Conservation (phyloP, 2,888 invertebrate genomes). For the Andrena trimmerana region DNA sequence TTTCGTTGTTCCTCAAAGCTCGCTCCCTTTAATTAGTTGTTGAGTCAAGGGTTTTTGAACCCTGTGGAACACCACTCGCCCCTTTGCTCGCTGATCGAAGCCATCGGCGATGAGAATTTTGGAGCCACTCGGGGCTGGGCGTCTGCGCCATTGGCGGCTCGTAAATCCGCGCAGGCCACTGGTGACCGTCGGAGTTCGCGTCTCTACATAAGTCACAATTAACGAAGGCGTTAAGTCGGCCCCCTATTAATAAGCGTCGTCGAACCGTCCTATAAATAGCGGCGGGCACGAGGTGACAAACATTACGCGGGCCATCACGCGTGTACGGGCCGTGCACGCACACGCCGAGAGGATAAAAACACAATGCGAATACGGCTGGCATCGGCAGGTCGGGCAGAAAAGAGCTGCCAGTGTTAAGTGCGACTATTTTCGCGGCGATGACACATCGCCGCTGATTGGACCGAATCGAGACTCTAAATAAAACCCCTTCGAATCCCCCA, state of each 20-base stretch:
- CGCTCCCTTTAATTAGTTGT: background rate
- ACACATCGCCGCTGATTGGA: slow-evolving; percentile 80
- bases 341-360: slow-evolving; percentile 61
- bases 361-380: slow-evolving; percentile 72
- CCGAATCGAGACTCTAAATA: slow-evolving; percentile 67
- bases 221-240: slow-evolving; percentile 78
- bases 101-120: background rate
- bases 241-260: slow-evolving; percentile 80
- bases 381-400: slow-evolving; percentile 78
- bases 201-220: slow-evolving; percentile 77
- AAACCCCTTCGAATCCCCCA: slow-evolving; percentile 50
- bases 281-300: slow-evolving; percentile 71
- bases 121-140: background rate
- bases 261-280: slow-evolving; percentile 78
- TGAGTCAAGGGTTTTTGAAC: background rate
- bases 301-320: slow-evolving; percentile 53
- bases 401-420: slow-evolving; percentile 79
- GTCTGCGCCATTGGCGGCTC: slow-evolving; percentile 40
- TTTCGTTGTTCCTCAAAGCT: too few relatives aligned
- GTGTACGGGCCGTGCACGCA: slow-evolving; percentile 44
- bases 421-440: slow-evolving; percentile 81
- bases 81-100: background rate
- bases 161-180: slow-evolving; percentile 62
- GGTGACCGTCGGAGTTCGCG: slow-evolving; percentile 49
- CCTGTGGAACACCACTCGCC: background rate